Evolutionary conservation across 2,888 invertebrate genomes (phyloP), one percentile per base, ranked within the genome.

Genomic region (Drosophila tanythrix): DNA sequence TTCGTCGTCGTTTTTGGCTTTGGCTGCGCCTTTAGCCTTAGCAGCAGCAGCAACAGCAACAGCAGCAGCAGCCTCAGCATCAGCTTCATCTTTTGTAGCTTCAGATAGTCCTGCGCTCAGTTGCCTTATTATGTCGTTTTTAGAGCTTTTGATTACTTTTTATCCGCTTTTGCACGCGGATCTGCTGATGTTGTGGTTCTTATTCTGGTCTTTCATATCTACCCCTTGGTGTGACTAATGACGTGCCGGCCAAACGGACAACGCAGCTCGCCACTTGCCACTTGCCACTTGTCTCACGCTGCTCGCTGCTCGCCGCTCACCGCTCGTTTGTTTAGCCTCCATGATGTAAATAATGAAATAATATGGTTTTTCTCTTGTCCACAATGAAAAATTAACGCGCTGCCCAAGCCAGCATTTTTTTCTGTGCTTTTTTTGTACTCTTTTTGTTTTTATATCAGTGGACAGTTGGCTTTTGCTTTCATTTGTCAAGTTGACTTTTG

Each of bases 41-140:
- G 51, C 60, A 29, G 40, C 15, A n/a, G 25, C 36, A 38, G 36
- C 36, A 36, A 46, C 67, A 27, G 35, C 35, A 51, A 11, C 31
- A 11, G 5, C 18, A 38, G 36, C 38, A 38, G 40, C 68, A 21
- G 46, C 29, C 7, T 27, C 55, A 27, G 55, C 36, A 36, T 11
- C 36, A 31, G 53, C 67, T 53, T 72, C 69, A 62, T 51, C 65
- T 70, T 48, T 38, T 56, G 29, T 38, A 46, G 59, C 64, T 58
- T 15, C 35, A 18, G 59, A 70, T 56, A 57, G 79, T 76, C 69
- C 74, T 82, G 60, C 25, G 76, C 81, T 73, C 76, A 79, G 76
- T 81, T 81, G 77, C 88, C 90, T 87, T 82, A 83, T 90, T 89
- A 90, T 90, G 89, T 87, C 88, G 80, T 88, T 90, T 74, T 88